These are phyloP conservation scores for Schizotus pectinicornis DNA, from an alignment of 2,888 invertebrate genomes.

Conservation along the genomic window DNA sequence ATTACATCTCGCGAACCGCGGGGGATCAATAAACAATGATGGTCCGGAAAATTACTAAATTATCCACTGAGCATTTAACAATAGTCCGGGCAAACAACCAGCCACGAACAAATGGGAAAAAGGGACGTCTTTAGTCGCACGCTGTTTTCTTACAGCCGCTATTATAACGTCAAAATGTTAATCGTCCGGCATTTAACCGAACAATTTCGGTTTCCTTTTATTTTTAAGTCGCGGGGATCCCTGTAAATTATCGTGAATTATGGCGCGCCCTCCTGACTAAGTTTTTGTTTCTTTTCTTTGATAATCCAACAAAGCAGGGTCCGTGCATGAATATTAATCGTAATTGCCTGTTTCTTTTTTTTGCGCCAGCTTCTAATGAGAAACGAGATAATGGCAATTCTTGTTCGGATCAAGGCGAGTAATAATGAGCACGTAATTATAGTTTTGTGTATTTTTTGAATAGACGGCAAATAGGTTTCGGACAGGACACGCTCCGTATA, in stretches of 20 bases:
- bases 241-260: constrained; percentile 31
- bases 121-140: constrained; percentile 33
- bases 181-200: constrained; percentile 26
- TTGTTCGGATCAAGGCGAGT: constrained; percentile 10
- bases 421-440: constrained; percentile 26
- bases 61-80: constrained; percentile 47
- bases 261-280: constrained; percentile 7
- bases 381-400: constrained; percentile 11
- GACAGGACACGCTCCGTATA: constrained; percentile 19
- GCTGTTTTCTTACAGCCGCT: constrained; percentile 36
- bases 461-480: constrained; percentile 23
- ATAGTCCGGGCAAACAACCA: constrained; percentile 42
- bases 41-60: constrained; percentile 55
- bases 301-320: constrained; percentile 16
- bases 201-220: constrained; percentile 23
- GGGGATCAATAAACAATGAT: constrained; percentile 56
- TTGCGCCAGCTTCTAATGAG: constrained; percentile 12
- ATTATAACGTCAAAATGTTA: constrained; percentile 48
- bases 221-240: constrained; percentile 20
- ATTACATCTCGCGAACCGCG: constrained; percentile 54
- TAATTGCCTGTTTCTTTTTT: constrained; percentile 7
- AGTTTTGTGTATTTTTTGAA: constrained; percentile 15
- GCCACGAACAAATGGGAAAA: constrained; percentile 40
- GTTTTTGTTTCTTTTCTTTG: not conserved
- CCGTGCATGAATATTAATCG: constrained; percentile 25